phyloP scores from a whole-genome alignment of 1,140 invertebrate genomes.

The Musca vetustissima region DNA sequence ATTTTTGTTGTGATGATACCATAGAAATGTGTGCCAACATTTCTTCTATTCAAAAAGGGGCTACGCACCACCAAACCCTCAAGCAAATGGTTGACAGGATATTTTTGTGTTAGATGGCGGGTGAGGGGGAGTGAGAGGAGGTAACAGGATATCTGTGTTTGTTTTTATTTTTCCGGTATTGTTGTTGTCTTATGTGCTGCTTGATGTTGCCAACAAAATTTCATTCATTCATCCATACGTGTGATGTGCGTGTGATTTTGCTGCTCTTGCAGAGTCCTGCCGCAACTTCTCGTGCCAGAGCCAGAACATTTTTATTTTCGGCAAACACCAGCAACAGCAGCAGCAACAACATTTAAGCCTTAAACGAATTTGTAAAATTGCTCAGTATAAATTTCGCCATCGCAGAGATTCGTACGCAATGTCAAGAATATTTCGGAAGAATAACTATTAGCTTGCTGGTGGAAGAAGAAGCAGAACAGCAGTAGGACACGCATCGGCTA shows the following conservation, averaged over 20 bases:
- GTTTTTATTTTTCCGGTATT: too few relatives aligned
- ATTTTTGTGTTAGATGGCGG: background rate
- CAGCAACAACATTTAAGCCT: slow-evolving; percentile 41
- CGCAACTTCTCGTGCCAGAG: slow-evolving; percentile 17
- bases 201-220: slow-evolving; percentile 19
- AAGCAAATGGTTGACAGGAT: background rate
- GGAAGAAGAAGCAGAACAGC: background rate
- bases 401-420: slow-evolving; percentile 45
- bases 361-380: slow-evolving; percentile 40
- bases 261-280: slow-evolving; percentile 15
- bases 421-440: background rate
- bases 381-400: slow-evolving; percentile 49
- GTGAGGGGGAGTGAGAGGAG: too few relatives aligned
- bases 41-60: too few relatives aligned
- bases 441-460: background rate
- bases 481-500: background rate
- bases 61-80: background rate
- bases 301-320: slow-evolving; percentile 20
- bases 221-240: slow-evolving; percentile 3
- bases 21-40: too few relatives aligned
- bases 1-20: slow-evolving; percentile 6
- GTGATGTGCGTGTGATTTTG: background rate
- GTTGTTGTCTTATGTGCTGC: too few relatives aligned
- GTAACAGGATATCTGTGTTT: slow-evolving; percentile 25
- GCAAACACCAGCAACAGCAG: slow-evolving; percentile 17